Conservation (phyloP, 2,888 invertebrate species). For the Amblyjoppa proteus region DNA sequence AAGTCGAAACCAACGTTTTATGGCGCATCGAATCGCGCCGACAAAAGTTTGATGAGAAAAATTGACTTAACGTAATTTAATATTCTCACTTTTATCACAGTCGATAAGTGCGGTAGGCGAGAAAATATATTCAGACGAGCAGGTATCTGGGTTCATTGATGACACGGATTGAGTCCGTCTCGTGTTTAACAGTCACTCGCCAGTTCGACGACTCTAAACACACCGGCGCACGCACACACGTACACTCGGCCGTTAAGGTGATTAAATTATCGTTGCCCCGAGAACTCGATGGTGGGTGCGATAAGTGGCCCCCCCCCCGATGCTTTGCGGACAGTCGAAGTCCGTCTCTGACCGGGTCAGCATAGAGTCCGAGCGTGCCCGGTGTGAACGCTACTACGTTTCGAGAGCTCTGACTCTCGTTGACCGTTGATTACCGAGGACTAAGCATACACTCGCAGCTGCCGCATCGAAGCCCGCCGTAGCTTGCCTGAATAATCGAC, state of each 20-base stretch:
- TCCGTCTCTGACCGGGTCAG: slow-evolving; percentile 59
- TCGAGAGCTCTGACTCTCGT: slow-evolving; percentile 16
- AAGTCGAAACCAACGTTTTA: too few relatives aligned
- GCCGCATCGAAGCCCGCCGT: neutral
- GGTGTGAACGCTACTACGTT: neutral
- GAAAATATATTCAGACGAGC: neutral
- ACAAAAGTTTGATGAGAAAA: neutral
- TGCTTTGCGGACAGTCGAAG: slow-evolving; percentile 70
- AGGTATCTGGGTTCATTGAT: neutral
- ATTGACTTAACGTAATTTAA: neutral
- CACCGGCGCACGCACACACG: neutral
- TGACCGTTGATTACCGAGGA: neutral
- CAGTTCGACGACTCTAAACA: slow-evolving; percentile 66
- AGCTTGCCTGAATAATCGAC: neutral
- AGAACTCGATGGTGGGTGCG: slow-evolving; percentile 73
- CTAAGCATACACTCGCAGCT: neutral
- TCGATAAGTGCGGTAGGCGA: neutral
- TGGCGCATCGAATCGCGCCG: too few relatives aligned
- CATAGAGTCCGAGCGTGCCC: slow-evolving; percentile 18
- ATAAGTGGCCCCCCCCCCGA: slow-evolving; percentile 65
- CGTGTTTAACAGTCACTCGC: slow-evolving; percentile 54
- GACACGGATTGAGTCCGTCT: slow-evolving; percentile 19
- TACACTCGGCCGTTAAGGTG: slow-evolving; percentile 65
- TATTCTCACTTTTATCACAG: neutral
- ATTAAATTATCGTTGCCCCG: slow-evolving; percentile 81